Conservation (phyloP, 2,797 vertebrate genomes). For the Eulemur mongoz region DNA sequence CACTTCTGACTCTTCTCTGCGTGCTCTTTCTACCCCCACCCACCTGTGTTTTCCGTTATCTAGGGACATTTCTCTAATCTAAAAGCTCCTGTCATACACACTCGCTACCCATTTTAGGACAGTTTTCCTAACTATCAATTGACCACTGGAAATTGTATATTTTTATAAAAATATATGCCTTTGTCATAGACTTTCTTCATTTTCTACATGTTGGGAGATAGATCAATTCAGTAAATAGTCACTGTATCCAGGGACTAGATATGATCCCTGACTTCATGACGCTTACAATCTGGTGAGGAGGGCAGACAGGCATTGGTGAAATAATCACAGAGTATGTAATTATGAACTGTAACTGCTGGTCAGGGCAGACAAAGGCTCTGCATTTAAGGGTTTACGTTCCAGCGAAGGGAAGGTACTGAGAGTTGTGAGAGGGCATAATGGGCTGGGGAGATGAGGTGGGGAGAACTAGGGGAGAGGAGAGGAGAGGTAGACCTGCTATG, state of each 20-base stretch:
- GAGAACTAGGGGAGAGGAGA: not conserved
- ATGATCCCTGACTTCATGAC: not conserved
- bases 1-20: not conserved
- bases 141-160: not conserved
- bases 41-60: not conserved
- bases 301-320: not conserved
- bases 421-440: not conserved
- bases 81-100: rapidly evolving
- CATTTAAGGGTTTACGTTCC: not conserved
- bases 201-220: not conserved
- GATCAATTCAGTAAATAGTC: not conserved
- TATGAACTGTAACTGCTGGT: not conserved
- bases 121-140: not conserved
- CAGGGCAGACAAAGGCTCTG: not conserved
- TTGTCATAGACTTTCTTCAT: not conserved
- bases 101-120: not conserved
- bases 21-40: not conserved
- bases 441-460: rapidly evolving
- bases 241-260: not conserved
- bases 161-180: not conserved
- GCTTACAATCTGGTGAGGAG: not conserved
- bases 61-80: not conserved
- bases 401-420: not conserved
- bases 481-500: not conserved
- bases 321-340: not conserved